phyloP scores from a whole-genome alignment of 2,113 vertebrate species.

The Numenius arquata region DNA sequence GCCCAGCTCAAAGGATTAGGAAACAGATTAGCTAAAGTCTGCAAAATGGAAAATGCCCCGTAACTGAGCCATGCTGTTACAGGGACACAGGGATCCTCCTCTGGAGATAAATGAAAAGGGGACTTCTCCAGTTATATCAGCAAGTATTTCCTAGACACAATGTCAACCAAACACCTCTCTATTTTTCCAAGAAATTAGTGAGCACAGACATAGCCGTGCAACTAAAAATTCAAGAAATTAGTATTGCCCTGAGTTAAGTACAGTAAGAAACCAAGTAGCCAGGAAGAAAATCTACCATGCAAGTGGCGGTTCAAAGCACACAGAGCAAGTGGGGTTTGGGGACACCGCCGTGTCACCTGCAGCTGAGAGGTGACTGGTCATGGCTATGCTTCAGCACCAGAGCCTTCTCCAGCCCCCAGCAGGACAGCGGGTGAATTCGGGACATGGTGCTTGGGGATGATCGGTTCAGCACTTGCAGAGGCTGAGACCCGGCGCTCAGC shows the following conservation, averaged over 20 bases:
- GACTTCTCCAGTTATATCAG: background rate
- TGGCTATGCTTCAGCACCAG: background rate
- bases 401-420: background rate
- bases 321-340: background rate
- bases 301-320: background rate
- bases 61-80: rapidly evolving
- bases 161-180: background rate
- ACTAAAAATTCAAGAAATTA: background rate
- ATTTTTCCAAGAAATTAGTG: background rate
- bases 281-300: rapidly evolving
- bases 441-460: background rate
- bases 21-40: background rate
- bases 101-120: background rate
- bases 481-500: background rate
- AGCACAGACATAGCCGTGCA: rapidly evolving
- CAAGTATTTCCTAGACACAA: background rate
- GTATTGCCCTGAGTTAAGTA: background rate
- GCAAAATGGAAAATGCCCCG: background rate
- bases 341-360: rapidly evolving
- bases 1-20: background rate
- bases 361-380: background rate
- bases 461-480: background rate
- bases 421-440: rapidly evolving
- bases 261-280: background rate
- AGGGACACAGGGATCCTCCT: background rate